These are phyloP conservation scores for Iselma pallidipennis DNA, from an alignment of 2,888 invertebrate species.

Conservation along the genomic window DNA sequence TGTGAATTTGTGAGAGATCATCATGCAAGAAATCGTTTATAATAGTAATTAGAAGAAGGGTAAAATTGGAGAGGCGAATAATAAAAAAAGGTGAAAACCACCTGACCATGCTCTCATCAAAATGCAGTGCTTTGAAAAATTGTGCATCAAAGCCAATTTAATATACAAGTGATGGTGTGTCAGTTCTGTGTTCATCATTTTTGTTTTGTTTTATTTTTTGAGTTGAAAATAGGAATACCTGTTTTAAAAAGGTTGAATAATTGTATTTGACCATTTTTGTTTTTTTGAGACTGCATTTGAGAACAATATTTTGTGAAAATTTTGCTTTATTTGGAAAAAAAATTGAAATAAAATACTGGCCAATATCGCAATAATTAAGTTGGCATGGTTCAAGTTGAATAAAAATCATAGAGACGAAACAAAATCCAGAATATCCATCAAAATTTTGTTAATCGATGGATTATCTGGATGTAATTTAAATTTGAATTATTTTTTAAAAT, in stretches of 20 bases:
- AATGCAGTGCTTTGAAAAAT: conserved; percentile 49
- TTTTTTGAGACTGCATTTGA: background rate
- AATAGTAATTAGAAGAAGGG: too few species aligned
- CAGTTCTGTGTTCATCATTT: conserved; percentile 31
- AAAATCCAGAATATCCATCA: background rate
- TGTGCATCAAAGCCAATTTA: conserved; percentile 47
- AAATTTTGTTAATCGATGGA: background rate
- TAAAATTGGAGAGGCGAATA: too few species aligned
- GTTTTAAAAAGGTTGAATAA: conserved; percentile 26
- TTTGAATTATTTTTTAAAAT: background rate
- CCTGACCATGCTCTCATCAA: conserved; percentile 30
- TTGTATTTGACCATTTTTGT: too few species aligned
- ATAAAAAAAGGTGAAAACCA: conserved; percentile 4
- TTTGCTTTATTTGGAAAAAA: background rate
- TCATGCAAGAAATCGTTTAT: too few species aligned
- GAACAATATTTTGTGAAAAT: background rate
- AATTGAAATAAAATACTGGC: background rate
- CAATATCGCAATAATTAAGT: background rate
- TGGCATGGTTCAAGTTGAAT: background rate
- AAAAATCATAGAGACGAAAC: too few species aligned
- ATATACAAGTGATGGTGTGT: conserved; percentile 29
- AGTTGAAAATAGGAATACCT: conserved; percentile 30
- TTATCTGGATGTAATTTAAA: background rate
- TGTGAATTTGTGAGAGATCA: background rate
- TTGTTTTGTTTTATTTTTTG: conserved; percentile 20